Evolutionary conservation across 2,797 vertebrate genomes (phyloP), one percentile per base, ranked within the genome.

Genomic region (Halcyon smyrnensis): DNA sequence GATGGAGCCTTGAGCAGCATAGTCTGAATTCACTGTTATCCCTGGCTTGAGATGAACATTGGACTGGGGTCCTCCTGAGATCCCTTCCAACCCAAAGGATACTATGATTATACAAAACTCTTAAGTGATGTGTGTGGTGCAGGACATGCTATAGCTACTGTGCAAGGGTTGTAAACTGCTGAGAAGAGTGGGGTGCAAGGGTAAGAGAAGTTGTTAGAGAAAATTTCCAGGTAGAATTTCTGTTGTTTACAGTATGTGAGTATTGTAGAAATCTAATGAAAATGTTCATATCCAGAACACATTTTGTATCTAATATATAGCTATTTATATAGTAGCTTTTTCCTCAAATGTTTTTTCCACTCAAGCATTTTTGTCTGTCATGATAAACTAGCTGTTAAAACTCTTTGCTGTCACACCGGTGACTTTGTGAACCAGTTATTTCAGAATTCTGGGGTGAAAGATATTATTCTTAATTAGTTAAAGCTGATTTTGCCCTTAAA

Each of bases 61-160:
- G 41, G 21, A 32, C 12, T 51, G 36, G 24, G 15, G 41, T 25
- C 16, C 11, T 68, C 30, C 54, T 46, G 21, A 82, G 8, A 54
- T 82, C 48, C 7, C 48, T 50, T 50, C 48, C 24, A 25, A 25
- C 48, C 48, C 48, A 50, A 25, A 50, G 48, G 12, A 13, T 48
- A 7, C 19, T 62, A 6, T 46, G 30, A 32, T 51, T 34, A 21
- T 46, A 3, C 81, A 57, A 83, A 84, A 23, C 41, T 46, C 20
- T 62, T 28, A 10, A 56, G 41, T 28, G 28, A 30, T 25, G 51
- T 84, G 27, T 67, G n/a, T 39, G 45, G 2, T 25, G 36, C 20
- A 59, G 34, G 41, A 45, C 20, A 30, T 0, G 0, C 8, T 79
- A 8, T 18, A 53, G 37, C 28, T 84, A 11, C 48, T 32, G 23